Percentiles rank a stretch among this genome's conserved stretches.
Evolutionary conservation across 35 echinoderm and acorn worm species (phyloP).

Genomic region (Lytechinus variegatus): DNA sequence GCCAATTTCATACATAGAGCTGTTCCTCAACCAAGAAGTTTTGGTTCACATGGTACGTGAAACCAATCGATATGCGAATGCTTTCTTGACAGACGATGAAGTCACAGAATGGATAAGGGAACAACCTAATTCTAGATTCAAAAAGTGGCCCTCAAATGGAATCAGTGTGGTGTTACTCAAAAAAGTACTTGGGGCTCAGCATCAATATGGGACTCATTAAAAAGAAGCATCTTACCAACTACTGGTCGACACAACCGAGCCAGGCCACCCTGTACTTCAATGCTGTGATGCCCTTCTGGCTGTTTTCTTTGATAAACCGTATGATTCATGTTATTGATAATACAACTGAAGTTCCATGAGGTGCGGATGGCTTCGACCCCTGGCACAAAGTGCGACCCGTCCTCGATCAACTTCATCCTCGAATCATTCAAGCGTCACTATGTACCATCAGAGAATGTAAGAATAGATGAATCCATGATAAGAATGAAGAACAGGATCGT

Average conservation of each 20-base stretch:
- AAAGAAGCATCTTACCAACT: background rate
- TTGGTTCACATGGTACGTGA: too few species aligned
- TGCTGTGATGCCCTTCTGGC: background rate
- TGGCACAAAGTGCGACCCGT: conserved; percentile 39
- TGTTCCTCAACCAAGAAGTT: too few species aligned
- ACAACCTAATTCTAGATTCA: background rate
- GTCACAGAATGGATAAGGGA: background rate
- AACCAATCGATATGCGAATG: background rate
- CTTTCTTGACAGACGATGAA: background rate
- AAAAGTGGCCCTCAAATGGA: background rate
- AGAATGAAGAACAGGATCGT: background rate
- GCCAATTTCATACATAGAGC: too few species aligned
- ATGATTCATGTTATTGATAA: background rate
- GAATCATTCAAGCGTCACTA: background rate
- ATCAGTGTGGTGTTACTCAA: background rate
- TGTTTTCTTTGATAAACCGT: background rate
- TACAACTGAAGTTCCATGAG: background rate
- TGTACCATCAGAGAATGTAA: background rate
- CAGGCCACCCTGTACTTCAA: background rate
- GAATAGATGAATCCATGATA: background rate
- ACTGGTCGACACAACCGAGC: background rate
- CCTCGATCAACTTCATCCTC: background rate
- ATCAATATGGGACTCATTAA: background rate
- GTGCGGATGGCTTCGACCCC: background rate
- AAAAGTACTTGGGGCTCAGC: background rate